A percentile compares a stretch with the other conserved stretches of the same genome.
Conservation (phyloP, 2,113 vertebrate species). For the Chaetodon trifascialis region DNA sequence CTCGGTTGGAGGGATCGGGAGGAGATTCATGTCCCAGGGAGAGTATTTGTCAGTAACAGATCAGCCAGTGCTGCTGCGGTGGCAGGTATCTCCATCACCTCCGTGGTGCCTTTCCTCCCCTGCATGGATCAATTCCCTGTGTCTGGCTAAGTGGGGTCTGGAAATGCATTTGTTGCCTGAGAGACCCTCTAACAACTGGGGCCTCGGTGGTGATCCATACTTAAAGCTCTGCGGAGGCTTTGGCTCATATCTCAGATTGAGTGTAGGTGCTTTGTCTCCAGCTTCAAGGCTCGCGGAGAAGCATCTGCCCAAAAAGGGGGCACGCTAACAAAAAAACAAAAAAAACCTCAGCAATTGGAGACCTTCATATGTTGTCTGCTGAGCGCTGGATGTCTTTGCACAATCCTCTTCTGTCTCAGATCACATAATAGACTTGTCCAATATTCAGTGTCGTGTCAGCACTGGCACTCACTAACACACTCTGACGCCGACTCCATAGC, state of each 20-base stretch:
- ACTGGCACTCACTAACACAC: conserved; percentile 43
- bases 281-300: conserved; percentile 23
- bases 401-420: conserved; percentile 40
- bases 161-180: conserved; percentile 65
- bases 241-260: conserved; percentile 54
- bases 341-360: conserved; percentile 1
- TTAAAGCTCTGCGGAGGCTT: conserved; percentile 54
- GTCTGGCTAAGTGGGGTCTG: conserved; percentile 68
- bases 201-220: conserved; percentile 48
- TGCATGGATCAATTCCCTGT: conserved; percentile 71
- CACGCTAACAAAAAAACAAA: conserved; percentile 12
- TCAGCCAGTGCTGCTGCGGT: conserved; percentile 65
- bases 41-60: conserved; percentile 82
- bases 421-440: conserved; percentile 58
- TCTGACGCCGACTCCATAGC: conserved; percentile 21
- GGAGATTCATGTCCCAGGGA: conserved; percentile 75
- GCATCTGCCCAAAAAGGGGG: conserved; percentile 17
- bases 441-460: conserved; percentile 55
- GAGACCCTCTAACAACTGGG: conserved; percentile 58
- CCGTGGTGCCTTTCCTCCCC: conserved; percentile 61
- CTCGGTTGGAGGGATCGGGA: conserved; percentile 65
- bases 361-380: conserved; percentile 10
- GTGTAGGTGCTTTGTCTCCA: conserved; percentile 36
- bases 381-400: conserved; percentile 33
- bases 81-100: conserved; percentile 83